These are phyloP conservation scores for Lamellibrachia satsuma DNA, from an alignment of 2,888 invertebrate genomes.

Conservation along the genomic window DNA sequence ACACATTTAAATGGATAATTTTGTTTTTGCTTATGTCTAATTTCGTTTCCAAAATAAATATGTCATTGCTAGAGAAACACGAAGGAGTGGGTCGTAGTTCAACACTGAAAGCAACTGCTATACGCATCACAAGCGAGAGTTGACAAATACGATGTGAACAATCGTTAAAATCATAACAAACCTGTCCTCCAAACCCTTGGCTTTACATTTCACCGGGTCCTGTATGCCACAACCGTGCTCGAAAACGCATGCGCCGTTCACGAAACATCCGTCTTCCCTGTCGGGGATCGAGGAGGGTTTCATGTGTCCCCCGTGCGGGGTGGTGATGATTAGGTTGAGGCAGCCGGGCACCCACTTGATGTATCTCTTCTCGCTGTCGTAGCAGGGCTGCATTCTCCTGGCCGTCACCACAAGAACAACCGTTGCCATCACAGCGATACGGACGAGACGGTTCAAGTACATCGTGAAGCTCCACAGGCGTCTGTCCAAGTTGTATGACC, in stretches of 20 bases:
- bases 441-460: not conserved
- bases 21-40: too few species aligned
- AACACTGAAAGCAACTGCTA: too few species aligned
- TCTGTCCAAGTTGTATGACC: not conserved
- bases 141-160: not conserved
- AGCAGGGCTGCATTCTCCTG: not conserved
- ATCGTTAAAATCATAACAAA: not conserved
- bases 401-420: not conserved
- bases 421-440: not conserved
- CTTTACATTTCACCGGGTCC: too few species aligned
- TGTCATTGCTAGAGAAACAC: too few species aligned
- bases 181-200: too few species aligned
- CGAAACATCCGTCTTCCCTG: not conserved
- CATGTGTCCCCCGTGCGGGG: conserved; percentile 38
- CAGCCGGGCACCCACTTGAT: conserved; percentile 35
- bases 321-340: conserved; percentile 37
- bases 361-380: conserved; percentile 25
- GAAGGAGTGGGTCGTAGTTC: too few species aligned
- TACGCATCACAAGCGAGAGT: not conserved
- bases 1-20: too few species aligned
- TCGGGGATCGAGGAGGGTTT: conserved; percentile 34
- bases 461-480: not conserved
- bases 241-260: too few species aligned
- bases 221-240: too few species aligned
- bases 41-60: too few species aligned